Evolutionary conservation across 2,888 invertebrate genomes (phyloP).

Genomic region (Heliconius charithonia): DNA sequence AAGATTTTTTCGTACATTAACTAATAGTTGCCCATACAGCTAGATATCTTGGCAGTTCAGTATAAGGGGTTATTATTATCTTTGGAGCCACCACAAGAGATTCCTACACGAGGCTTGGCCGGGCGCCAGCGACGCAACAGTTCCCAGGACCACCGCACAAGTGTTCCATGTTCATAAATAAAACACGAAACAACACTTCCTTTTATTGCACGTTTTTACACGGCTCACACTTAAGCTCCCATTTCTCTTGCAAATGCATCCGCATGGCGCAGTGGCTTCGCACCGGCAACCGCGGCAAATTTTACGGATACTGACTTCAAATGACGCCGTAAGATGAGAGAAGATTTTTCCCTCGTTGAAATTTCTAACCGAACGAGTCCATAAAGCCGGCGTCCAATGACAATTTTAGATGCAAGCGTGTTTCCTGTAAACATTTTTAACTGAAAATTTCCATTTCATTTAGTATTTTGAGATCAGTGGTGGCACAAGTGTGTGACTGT

Average conservation of each 20-base stretch:
- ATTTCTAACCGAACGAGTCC: conserved; percentile 72
- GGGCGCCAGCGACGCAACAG: conserved; percentile 73
- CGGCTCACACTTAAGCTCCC: conserved; percentile 41
- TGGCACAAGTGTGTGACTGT: too few species aligned
- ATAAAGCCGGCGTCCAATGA: conserved; percentile 57
- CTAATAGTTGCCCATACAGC: conserved; percentile 49
- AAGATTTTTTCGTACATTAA: conserved; percentile 36
- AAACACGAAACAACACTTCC: conserved; percentile 38
- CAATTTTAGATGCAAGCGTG: conserved; percentile 57
- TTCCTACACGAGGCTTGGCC: conserved; percentile 69
- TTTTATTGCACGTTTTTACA: conserved; percentile 44
- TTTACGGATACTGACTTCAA: conserved; percentile 74
- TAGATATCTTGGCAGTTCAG: conserved; percentile 54
- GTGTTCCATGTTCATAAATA: conserved; percentile 41
- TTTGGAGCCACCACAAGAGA: conserved; percentile 63
- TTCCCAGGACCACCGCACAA: conserved; percentile 66
- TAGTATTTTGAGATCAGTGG: not conserved
- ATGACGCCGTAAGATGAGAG: conserved; percentile 67
- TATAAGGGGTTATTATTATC: conserved; percentile 66
- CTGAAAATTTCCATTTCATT: conserved; percentile 49
- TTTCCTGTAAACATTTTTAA: conserved; percentile 54
- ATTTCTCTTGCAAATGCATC: conserved; percentile 50
- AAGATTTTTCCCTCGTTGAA: conserved; percentile 70
- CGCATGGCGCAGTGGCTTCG: conserved; percentile 50
- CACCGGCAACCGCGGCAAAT: conserved; percentile 70